phyloP scores from a whole-genome alignment of 1,140 invertebrate species.

The Drosophila carrolli region DNA sequence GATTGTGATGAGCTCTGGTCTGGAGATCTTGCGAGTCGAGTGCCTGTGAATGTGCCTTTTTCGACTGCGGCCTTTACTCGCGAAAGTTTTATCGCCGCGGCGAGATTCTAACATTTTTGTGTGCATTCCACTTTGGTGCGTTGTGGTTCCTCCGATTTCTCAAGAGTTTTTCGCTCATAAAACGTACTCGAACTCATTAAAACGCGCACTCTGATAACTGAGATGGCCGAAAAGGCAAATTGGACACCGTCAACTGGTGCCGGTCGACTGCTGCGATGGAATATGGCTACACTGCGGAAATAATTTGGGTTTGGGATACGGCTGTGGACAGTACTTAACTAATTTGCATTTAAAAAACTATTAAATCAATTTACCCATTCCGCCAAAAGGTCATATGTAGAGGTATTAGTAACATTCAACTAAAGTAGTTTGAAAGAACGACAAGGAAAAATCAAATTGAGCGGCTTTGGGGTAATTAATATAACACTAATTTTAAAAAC shows the following conservation, averaged over 20 bases:
- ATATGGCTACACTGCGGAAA: constrained; percentile 8
- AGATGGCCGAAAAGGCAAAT: constrained; percentile 64
- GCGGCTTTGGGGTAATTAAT: no score
- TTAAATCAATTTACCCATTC: no score
- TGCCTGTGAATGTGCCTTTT: constrained; percentile 6
- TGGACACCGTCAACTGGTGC: constrained; percentile 31
- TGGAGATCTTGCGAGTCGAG: constrained; percentile 32
- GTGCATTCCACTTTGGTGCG: constrained; percentile 82
- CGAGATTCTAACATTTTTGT: constrained; percentile 83
- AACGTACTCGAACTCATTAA: constrained; percentile 83
- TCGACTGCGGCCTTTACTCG: constrained; percentile 25
- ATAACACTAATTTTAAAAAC: no score
- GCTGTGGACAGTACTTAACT: no score
- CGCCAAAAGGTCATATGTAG: no score
- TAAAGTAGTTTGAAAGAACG: no score
- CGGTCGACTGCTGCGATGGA: constrained; percentile 20
- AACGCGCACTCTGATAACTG: constrained; percentile 82
- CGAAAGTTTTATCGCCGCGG: constrained; percentile 78
- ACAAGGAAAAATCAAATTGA: no score
- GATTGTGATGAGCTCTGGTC: constrained; percentile 71
- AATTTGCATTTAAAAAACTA: no score
- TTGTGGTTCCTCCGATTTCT: constrained; percentile 49
- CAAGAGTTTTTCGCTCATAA: constrained; percentile 77
- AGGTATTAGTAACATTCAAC: no score
- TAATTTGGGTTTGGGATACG: background rate